These are phyloP conservation scores for Brachyptera putata DNA, from an alignment of 2,888 invertebrate genomes.

Conservation along the genomic window DNA sequence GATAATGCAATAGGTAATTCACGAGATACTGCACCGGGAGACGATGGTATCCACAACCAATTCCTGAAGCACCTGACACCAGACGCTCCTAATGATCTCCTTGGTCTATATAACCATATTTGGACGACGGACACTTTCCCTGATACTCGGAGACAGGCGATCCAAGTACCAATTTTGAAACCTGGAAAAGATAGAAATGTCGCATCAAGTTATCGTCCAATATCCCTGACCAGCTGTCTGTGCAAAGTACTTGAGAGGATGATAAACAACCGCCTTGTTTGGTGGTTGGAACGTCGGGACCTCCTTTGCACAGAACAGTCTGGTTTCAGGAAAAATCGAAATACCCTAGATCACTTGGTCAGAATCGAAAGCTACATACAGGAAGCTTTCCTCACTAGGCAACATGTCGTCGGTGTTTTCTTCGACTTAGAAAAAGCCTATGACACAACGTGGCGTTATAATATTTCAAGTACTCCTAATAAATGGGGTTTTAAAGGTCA, in stretches of 20 bases:
- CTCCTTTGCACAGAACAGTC: slow-evolving; percentile 27
- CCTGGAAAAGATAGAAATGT: slow-evolving; percentile 6
- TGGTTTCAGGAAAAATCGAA: not conserved
- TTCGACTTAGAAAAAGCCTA: no score
- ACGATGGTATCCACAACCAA: slow-evolving; percentile 7
- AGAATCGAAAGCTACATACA: slow-evolving; percentile 32
- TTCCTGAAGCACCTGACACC: not conserved
- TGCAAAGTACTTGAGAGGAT: slow-evolving; percentile 36
- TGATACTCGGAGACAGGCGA: slow-evolving; percentile 9
- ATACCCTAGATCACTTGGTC: slow-evolving; percentile 11
- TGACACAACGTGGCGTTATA: slow-evolving; percentile 31
- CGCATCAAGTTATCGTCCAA: slow-evolving; percentile 32
- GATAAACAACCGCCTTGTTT: slow-evolving; percentile 34
- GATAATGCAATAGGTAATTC: not conserved
- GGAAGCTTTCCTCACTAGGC: slow-evolving; percentile 33
- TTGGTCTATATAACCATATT: slow-evolving; percentile 1
- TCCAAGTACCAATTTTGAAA: no score
- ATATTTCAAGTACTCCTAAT: slow-evolving; percentile 26
- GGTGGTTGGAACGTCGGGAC: slow-evolving; percentile 31
- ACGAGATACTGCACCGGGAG: slow-evolving; percentile 4
- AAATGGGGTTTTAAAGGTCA: slow-evolving; percentile 26
- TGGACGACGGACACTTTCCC: slow-evolving; percentile 6
- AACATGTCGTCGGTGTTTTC: no score
- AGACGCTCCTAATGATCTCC: not conserved
- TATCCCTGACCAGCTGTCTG: no score